phyloP scores from a whole-genome alignment of 2,888 invertebrate species.

The Protonemura montana region DNA sequence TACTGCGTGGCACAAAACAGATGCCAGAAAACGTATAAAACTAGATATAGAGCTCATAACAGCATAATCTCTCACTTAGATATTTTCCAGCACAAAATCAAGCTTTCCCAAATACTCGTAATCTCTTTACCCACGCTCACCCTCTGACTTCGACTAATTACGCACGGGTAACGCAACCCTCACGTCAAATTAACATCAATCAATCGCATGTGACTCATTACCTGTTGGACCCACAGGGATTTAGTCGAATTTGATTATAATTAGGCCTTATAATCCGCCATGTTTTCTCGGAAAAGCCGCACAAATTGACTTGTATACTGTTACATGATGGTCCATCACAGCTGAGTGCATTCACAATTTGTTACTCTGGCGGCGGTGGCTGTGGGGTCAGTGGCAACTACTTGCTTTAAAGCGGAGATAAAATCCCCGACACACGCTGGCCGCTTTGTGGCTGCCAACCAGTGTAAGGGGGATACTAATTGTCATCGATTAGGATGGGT shows the following conservation, averaged over 20 bases:
- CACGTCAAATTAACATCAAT: constrained; percentile 26
- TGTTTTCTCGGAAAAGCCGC: background rate
- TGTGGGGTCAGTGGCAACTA: background rate
- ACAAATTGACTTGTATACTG: background rate
- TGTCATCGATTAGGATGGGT: background rate
- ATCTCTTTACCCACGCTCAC: background rate
- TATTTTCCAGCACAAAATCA: background rate
- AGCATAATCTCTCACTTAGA: background rate
- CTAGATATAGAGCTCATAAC: background rate
- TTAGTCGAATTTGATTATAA: background rate
- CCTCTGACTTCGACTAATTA: constrained; percentile 5
- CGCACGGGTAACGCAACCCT: background rate
- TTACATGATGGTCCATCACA: background rate
- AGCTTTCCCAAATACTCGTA: background rate
- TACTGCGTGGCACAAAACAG: background rate
- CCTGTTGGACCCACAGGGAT: constrained; percentile 17
- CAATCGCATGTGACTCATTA: constrained; percentile 25
- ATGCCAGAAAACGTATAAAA: background rate
- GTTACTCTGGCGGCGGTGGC: background rate
- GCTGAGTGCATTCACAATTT: background rate
- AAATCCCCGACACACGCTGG: background rate
- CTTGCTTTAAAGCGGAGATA: background rate
- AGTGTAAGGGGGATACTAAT: background rate
- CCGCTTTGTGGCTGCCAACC: background rate
- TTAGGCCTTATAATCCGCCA: constrained; percentile 7